phyloP scores from a whole-genome alignment of 35 echinoderm and acorn worm genomes.

The Lytechinus pictus region DNA sequence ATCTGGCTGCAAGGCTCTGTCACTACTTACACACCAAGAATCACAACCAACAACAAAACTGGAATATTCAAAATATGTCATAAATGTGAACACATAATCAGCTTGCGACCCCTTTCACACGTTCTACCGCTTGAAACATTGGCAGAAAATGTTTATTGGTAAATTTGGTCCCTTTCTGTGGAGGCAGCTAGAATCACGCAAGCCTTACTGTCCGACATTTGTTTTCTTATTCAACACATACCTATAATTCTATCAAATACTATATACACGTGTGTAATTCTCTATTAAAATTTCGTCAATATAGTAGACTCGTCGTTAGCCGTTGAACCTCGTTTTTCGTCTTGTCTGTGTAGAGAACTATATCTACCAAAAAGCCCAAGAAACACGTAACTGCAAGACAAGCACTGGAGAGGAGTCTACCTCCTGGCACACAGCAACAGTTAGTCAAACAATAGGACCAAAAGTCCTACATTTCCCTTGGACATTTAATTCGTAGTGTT shows the following conservation, averaged over 20 bases:
- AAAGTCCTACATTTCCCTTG: not conserved
- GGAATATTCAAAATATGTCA: slow-evolving; percentile 23
- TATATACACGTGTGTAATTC: slow-evolving; percentile 23
- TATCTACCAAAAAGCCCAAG: not conserved
- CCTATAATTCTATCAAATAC: slow-evolving; percentile 23
- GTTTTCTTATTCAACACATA: slow-evolving; percentile 15
- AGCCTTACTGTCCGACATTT: slow-evolving; percentile 36
- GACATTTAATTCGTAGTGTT: too few relatives aligned
- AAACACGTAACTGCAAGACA: not conserved
- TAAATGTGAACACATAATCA: slow-evolving; percentile 14
- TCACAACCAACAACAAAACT: slow-evolving; percentile 29
- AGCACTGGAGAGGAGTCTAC: not conserved
- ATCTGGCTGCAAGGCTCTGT: not conserved
- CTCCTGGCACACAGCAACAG: not conserved
- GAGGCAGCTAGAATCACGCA: slow-evolving; percentile 34
- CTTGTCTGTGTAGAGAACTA: slow-evolving; percentile 10
- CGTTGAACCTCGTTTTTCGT: slow-evolving; percentile 15
- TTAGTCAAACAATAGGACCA: not conserved
- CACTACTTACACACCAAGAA: slow-evolving; percentile 8
- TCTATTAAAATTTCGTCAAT: not conserved
- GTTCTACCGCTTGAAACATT: slow-evolving; percentile 36
- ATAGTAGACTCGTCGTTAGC: slow-evolving; percentile 17
- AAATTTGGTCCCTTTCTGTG: slow-evolving; percentile 9
- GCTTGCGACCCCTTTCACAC: slow-evolving; percentile 30
- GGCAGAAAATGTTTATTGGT: not conserved